These are phyloP conservation scores for Chymomyza amoena DNA, from an alignment of 2,888 invertebrate genomes.

Conservation along the genomic window DNA sequence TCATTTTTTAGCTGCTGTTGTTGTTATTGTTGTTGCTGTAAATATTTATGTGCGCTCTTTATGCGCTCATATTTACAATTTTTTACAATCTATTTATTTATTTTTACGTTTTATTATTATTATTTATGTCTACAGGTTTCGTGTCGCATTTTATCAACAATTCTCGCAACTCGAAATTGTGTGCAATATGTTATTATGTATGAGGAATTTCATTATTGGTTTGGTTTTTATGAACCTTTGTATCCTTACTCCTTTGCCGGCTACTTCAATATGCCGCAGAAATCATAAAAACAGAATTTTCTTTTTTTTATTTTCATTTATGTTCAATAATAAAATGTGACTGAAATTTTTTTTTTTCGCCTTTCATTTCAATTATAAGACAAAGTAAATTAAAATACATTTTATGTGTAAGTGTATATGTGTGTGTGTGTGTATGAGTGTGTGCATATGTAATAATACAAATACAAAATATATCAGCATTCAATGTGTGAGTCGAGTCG, in stretches of 20 bases:
- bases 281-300: conserved; percentile 61
- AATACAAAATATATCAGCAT: conserved; percentile 18
- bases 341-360: too few relatives aligned
- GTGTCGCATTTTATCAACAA: too few relatives aligned
- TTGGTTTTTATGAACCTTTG: background rate
- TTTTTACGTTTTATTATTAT: background rate
- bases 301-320: background rate
- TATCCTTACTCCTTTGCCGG: background rate
- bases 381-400: background rate
- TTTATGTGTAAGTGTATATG: background rate
- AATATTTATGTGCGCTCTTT: conserved; percentile 31
- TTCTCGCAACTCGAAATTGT: conserved; percentile 31
- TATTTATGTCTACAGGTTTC: too few relatives aligned
- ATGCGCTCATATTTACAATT: background rate
- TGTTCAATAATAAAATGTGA: too few relatives aligned
- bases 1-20: conserved; percentile 58
- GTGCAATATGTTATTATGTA: conserved; percentile 6
- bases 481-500: conserved; percentile 10
- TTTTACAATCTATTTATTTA: background rate
- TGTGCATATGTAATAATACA: background rate
- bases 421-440: background rate
- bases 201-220: background rate
- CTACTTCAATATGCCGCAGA: conserved; percentile 48
- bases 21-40: conserved; percentile 36
- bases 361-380: conserved; percentile 59